These are phyloP conservation scores for Ceratosolen fusciceps DNA, from an alignment of 1,140 invertebrate genomes.

Conservation along the genomic window DNA sequence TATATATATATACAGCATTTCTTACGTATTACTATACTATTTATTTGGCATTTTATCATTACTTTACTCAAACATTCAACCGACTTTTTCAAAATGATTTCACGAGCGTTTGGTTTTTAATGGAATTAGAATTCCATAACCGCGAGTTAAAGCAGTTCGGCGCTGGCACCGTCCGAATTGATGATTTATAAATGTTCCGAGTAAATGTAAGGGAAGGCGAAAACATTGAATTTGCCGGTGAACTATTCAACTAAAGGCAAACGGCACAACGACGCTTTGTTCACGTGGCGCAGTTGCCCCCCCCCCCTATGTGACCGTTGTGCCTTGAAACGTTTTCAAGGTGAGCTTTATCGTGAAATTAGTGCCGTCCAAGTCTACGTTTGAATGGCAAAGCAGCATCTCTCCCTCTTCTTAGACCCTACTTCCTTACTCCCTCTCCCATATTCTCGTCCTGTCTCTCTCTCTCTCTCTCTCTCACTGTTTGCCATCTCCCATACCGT, in stretches of 20 bases:
- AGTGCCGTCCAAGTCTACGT: constrained; percentile 34
- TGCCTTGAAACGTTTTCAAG: constrained; percentile 52
- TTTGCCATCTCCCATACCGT: constrained; percentile 24
- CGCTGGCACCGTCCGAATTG: neutral
- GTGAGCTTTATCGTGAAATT: constrained; percentile 41
- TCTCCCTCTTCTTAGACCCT: neutral
- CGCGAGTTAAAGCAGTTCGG: neutral
- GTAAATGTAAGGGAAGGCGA: neutral
- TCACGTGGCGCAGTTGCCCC: neutral
- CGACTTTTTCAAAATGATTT: neutral
- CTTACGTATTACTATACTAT: no score
- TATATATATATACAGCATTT: no score
- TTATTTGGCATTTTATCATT: neutral
- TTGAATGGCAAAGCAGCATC: constrained; percentile 4
- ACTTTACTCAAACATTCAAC: neutral
- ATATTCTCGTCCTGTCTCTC: no score
- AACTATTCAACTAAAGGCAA: neutral
- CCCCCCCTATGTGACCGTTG: constrained; percentile 45
- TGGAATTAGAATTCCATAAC: neutral
- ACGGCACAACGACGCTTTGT: neutral
- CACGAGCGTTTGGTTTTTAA: neutral
- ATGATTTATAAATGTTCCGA: neutral
- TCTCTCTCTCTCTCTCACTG: constrained; percentile 1
- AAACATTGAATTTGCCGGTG: neutral
- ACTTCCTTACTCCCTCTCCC: constrained; percentile 19